phyloP scores from a whole-genome alignment of 2,113 vertebrate genomes.

The Bujurquina vittata region DNA sequence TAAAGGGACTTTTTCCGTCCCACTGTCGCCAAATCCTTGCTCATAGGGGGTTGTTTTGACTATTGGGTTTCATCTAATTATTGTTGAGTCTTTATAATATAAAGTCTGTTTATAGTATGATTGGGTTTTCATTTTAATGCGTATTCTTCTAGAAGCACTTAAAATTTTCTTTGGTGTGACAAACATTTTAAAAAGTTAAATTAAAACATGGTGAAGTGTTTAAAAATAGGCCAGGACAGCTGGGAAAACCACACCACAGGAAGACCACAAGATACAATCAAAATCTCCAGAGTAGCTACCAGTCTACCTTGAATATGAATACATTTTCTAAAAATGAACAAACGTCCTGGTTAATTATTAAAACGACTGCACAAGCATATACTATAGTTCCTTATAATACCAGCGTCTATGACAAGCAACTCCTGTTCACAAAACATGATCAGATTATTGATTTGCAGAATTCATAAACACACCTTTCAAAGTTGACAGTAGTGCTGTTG shows the following conservation, averaged over 20 bases:
- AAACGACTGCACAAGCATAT: background rate
- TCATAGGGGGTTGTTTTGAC: too few relatives aligned
- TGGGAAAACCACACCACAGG: background rate
- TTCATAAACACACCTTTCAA: background rate
- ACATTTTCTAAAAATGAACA: background rate
- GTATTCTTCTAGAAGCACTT: background rate
- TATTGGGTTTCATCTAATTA: too few relatives aligned
- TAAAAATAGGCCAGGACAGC: background rate
- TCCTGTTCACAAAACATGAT: background rate
- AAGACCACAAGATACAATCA: background rate
- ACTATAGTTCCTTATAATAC: background rate
- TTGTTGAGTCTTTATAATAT: too few relatives aligned
- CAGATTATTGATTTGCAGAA: background rate
- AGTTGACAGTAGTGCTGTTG: constrained; percentile 14
- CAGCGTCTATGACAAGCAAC: background rate
- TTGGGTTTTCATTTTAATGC: background rate
- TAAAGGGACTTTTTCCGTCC: too few relatives aligned
- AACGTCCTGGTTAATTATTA: background rate
- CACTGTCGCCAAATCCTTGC: too few relatives aligned
- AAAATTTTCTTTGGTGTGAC: background rate
- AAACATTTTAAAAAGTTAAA: background rate
- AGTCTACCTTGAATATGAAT: background rate
- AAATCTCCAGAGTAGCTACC: background rate
- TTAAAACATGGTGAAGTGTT: background rate
- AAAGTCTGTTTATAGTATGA: background rate